Percentiles rank a stretch among this genome's conserved stretches.
phyloP scores from a whole-genome alignment of 2,113 vertebrate genomes.

The Rhynchomys soricoides region DNA sequence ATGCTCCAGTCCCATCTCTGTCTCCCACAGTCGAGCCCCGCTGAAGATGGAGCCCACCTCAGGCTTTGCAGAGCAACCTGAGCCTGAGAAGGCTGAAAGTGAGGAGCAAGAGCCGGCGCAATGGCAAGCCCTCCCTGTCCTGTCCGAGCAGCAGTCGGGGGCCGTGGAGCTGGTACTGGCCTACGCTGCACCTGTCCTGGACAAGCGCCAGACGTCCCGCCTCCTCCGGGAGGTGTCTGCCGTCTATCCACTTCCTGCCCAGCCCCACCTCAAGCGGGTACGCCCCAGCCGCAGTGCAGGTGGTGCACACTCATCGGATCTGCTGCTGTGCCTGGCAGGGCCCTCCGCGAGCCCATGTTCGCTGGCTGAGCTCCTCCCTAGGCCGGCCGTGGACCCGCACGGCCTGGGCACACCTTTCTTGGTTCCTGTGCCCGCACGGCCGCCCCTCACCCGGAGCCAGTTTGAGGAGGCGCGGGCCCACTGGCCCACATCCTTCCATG shows the following conservation, averaged over 20 bases:
- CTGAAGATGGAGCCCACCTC: conserved; percentile 54
- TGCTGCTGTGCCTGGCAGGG: conserved; percentile 87
- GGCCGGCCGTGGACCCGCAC: conserved; percentile 23
- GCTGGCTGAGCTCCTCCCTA: conserved; percentile 82
- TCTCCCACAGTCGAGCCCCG: conserved; percentile 68
- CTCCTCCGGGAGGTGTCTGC: conserved; percentile 86
- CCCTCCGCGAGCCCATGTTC: not conserved
- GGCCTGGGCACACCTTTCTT: conserved; percentile 90
- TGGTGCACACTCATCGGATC: conserved; percentile 84
- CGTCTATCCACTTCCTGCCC: conserved; percentile 83
- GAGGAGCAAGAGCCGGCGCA: not conserved
- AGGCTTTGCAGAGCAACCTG: not conserved
- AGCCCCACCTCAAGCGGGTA: conserved; percentile 91
- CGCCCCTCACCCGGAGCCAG: conserved; percentile 90
- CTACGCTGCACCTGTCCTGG: conserved; percentile 88
- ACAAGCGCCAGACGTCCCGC: conserved; percentile 90
- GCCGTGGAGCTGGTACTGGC: conserved; percentile 85
- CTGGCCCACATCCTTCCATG: conserved; percentile 93
- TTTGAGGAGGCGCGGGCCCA: conserved; percentile 88
- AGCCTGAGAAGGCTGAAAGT: conserved; percentile 55
- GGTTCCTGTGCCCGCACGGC: conserved; percentile 86
- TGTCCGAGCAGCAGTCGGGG: conserved; percentile 88
- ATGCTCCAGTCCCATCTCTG: conserved; percentile 70
- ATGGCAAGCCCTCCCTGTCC: conserved; percentile 89
- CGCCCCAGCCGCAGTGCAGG: conserved; percentile 79